Percentiles rank a stretch among this genome's conserved stretches.
Evolutionary conservation across 2,888 invertebrate genomes (phyloP).

Genomic region (Danaus chrysippus): DNA sequence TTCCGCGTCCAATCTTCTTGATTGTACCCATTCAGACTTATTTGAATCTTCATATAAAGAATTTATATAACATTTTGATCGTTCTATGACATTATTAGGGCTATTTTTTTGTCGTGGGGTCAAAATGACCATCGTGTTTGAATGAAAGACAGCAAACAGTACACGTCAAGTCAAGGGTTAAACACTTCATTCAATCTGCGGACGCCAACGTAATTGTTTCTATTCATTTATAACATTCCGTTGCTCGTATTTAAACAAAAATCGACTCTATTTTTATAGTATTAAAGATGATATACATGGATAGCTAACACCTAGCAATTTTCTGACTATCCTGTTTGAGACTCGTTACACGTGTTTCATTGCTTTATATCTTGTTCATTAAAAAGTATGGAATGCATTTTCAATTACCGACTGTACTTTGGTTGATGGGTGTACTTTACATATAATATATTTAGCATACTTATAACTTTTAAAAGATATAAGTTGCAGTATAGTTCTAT

Average conservation of each 20-base stretch:
- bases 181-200: constrained; percentile 69
- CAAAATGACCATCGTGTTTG: too few relatives aligned
- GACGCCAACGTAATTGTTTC: constrained; percentile 66
- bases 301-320: constrained; percentile 23
- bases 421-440: too few relatives aligned
- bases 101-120: too few relatives aligned
- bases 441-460: too few relatives aligned
- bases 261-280: constrained; percentile 40
- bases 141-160: constrained; percentile 3
- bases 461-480: constrained; percentile 8
- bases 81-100: too few relatives aligned
- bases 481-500: constrained; percentile 27
- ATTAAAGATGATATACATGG: constrained; percentile 35
- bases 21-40: too few relatives aligned
- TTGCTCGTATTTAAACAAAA: constrained; percentile 34
- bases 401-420: too few relatives aligned
- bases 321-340: constrained; percentile 1
- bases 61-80: too few relatives aligned
- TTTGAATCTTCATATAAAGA: too few relatives aligned
- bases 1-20: background rate
- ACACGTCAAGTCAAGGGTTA: constrained; percentile 51
- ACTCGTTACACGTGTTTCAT: constrained; percentile 1
- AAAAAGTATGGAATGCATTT: too few relatives aligned
- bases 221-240: constrained; percentile 47
- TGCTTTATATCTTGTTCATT: background rate